phyloP scores from a whole-genome alignment of 2,888 invertebrate genomes.

The Brachypalpus laphriformis region DNA sequence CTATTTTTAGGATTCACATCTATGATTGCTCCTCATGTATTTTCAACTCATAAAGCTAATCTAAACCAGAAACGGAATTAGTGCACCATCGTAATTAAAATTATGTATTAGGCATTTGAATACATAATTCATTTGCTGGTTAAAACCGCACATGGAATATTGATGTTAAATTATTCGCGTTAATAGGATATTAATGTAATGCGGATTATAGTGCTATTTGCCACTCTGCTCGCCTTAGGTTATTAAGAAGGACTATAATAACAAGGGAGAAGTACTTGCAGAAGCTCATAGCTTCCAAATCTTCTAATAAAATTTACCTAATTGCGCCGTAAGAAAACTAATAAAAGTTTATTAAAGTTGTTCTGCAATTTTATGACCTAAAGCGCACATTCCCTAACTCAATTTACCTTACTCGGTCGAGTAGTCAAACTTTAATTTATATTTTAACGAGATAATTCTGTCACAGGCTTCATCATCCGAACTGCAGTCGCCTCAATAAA shows the following conservation, averaged over 20 bases:
- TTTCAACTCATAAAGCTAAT: not conserved
- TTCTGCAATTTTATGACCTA: not conserved
- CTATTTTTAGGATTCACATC: too few relatives aligned
- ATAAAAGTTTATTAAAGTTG: conserved; percentile 1
- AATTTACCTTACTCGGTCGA: not conserved
- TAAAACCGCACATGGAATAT: conserved; percentile 14
- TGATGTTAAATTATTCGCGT: not conserved
- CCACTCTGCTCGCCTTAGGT: not conserved
- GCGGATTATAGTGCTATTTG: not conserved
- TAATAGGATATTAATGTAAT: conserved; percentile 14
- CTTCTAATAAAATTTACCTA: not conserved
- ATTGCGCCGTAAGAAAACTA: not conserved
- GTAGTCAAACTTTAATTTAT: not conserved
- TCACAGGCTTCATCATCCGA: not conserved
- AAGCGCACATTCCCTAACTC: not conserved
- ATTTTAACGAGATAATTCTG: not conserved
- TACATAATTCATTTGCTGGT: not conserved
- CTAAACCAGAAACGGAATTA: not conserved
- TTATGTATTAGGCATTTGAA: conserved; percentile 1
- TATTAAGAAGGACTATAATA: not conserved
- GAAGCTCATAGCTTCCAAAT: not conserved
- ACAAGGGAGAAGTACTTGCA: not conserved
- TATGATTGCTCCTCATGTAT: too few relatives aligned
- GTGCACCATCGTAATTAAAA: not conserved
- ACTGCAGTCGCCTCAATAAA: not conserved